These are phyloP conservation scores for Cataglyphis altisquamis DNA, from an alignment of 2,888 invertebrate genomes.

Conservation along the genomic window DNA sequence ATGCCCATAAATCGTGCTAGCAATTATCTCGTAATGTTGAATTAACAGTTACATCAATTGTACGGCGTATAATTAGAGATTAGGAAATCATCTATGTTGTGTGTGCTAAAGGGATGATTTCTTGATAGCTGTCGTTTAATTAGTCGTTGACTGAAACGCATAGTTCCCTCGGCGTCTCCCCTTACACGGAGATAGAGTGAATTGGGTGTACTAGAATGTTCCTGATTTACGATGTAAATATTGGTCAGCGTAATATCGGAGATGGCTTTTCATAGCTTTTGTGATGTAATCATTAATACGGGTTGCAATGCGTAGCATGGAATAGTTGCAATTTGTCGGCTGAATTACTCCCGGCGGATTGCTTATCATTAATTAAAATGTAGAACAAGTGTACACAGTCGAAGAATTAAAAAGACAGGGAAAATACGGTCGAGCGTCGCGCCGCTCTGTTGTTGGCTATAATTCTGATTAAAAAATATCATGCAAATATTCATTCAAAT, in stretches of 20 bases:
- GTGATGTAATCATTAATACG: conserved; percentile 37
- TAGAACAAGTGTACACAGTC: not conserved
- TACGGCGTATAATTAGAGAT: conserved; percentile 40
- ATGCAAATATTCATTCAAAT: conserved; percentile 48
- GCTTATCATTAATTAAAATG: conserved; percentile 34
- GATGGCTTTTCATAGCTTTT: conserved; percentile 42
- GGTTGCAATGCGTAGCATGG: conserved; percentile 2
- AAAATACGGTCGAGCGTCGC: not conserved
- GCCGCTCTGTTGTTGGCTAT: not conserved
- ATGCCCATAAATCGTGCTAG: conserved; percentile 11
- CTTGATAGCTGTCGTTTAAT: conserved; percentile 45
- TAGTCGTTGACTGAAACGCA: conserved; percentile 34
- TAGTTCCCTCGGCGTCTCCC: not conserved
- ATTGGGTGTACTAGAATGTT: conserved; percentile 29
- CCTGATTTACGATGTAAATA: conserved; percentile 53
- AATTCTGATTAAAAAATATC: conserved; percentile 11
- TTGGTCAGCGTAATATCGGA: conserved; percentile 39
- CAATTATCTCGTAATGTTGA: conserved; percentile 10
- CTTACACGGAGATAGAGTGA: conserved; percentile 19
- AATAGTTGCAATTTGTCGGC: conserved; percentile 32
- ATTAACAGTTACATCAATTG: conserved; percentile 27
- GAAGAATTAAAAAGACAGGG: conserved; percentile 30
- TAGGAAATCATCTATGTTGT: conserved; percentile 15
- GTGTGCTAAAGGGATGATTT: conserved; percentile 31
- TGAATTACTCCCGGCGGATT: conserved; percentile 26